Percentiles rank a stretch among this genome's conserved stretches.
Evolutionary conservation across 1,140 invertebrate species (phyloP).

Genomic region (Halesus radiatus): DNA sequence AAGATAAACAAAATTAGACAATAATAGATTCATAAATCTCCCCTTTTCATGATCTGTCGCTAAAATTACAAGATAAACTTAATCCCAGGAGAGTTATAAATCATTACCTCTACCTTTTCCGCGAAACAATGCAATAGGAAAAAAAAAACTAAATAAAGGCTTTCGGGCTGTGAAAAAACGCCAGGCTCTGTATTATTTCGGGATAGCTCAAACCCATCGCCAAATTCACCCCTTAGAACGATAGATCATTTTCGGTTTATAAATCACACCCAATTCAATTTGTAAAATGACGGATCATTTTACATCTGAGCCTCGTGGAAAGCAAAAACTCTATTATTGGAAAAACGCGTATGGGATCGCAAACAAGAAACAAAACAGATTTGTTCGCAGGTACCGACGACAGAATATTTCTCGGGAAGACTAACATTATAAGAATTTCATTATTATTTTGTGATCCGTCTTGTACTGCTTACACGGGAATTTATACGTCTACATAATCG

Average conservation of each 20-base stretch:
- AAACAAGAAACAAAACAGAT: too few species aligned
- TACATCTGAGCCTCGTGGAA: conserved; percentile 9
- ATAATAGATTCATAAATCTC: background rate
- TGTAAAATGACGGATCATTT: conserved; percentile 41
- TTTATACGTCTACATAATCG: too few species aligned
- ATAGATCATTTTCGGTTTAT: conserved; percentile 30
- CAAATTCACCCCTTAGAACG: conserved; percentile 4
- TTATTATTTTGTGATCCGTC: too few species aligned
- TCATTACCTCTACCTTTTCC: background rate
- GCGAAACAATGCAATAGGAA: too few species aligned
- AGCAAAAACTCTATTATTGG: background rate
- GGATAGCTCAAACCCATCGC: background rate
- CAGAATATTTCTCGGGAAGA: too few species aligned
- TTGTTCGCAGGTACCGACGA: too few species aligned
- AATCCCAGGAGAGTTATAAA: background rate
- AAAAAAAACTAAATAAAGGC: background rate
- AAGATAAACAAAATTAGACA: background rate
- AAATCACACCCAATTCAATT: conserved; percentile 43
- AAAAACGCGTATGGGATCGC: too few species aligned
- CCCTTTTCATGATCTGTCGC: too few species aligned
- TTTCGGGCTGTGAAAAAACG: too few species aligned
- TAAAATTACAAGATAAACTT: background rate
- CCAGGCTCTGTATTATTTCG: too few species aligned
- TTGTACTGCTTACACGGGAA: too few species aligned
- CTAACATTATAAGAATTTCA: too few species aligned